Evolutionary conservation across 2,113 vertebrate genomes (phyloP).

Genomic region (Helogale parvula): DNA sequence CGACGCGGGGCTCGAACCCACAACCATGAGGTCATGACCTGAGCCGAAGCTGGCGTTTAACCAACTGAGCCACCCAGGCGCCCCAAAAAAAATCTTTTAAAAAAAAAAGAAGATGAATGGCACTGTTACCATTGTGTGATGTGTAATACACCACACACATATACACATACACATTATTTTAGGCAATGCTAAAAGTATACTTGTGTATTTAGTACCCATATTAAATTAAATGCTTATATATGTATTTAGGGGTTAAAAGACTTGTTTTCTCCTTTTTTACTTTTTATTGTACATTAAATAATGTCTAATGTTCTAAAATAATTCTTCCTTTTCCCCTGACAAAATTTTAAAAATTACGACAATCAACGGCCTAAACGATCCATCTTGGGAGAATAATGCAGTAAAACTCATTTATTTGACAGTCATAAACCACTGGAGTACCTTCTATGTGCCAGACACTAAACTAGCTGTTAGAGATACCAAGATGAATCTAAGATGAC

Average conservation of each 20-base stretch:
- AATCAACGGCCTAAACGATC: not conserved
- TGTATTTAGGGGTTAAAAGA: not conserved
- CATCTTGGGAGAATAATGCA: not conserved
- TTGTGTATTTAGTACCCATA: not conserved
- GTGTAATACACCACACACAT: not conserved
- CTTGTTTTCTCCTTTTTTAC: not conserved
- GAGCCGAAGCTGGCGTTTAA: too few relatives aligned
- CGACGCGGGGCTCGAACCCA: too few relatives aligned
- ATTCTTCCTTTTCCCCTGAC: not conserved
- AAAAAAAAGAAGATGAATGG: not conserved
- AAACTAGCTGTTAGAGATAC: not conserved
- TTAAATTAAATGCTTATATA: not conserved
- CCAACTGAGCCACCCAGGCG: too few relatives aligned
- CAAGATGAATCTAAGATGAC: not conserved
- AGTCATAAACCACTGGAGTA: not conserved
- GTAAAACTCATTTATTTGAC: not conserved
- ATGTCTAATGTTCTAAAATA: conserved; percentile 27
- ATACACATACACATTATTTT: not conserved
- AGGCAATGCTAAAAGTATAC: not conserved
- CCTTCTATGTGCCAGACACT: not conserved
- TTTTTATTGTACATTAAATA: not conserved
- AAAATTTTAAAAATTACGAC: not conserved
- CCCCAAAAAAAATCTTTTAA: not conserved
- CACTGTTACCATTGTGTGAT: not conserved
- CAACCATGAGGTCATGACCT: too few relatives aligned